Conservation (phyloP, 2,113 vertebrate genomes). For the Gnathonemus longibarbis region DNA sequence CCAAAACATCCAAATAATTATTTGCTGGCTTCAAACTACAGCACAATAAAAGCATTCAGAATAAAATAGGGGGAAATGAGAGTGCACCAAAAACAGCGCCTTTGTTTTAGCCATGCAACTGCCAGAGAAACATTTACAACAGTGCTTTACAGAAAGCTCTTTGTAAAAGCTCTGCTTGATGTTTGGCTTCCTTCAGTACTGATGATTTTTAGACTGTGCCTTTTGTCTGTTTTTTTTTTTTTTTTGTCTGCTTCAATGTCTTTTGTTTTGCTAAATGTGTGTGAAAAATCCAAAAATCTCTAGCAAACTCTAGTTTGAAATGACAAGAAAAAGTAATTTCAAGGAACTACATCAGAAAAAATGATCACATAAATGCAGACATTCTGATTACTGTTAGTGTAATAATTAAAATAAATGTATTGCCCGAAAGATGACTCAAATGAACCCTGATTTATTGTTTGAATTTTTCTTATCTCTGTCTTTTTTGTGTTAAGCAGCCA, state of each 20-base stretch:
- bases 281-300: not conserved
- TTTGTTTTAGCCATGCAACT: not conserved
- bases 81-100: not conserved
- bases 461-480: not conserved
- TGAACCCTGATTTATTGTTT: not conserved
- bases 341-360: not conserved
- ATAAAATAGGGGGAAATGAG: not conserved
- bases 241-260: not conserved
- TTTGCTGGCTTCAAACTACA: not conserved
- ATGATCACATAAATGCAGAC: not conserved
- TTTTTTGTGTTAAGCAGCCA: not conserved
- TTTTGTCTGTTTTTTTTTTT: not conserved
- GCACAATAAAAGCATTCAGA: not conserved
- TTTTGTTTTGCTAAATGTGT: not conserved
- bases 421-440: not conserved
- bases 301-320: not conserved
- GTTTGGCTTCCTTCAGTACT: not conserved
- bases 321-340: not conserved
- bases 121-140: not conserved
- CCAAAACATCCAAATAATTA: not conserved
- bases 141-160: not conserved
- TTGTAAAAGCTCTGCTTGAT: not conserved
- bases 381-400: constrained; percentile 4
- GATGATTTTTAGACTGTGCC: not conserved
- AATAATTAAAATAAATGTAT: not conserved